A percentile compares a stretch with the other conserved stretches of the same genome.
phyloP scores from a whole-genome alignment of 37 sponge, comb jelly and placozoan genomes.

The Bolinopsis microptera region DNA sequence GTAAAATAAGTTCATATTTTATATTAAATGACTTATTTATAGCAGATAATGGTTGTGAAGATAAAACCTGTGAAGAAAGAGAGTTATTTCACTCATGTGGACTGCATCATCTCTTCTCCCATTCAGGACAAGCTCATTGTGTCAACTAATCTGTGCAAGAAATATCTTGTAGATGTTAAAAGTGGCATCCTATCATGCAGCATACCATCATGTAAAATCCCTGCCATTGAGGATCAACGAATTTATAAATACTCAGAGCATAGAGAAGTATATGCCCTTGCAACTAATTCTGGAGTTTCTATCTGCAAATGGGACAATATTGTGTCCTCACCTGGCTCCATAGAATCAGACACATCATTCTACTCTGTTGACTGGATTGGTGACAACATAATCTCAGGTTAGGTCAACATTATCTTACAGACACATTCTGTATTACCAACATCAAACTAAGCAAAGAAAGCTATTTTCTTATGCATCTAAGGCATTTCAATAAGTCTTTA shows the following conservation, averaged over 20 bases:
- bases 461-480: no score
- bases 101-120: neutral
- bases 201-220: no score
- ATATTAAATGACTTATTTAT: no score
- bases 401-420: neutral
- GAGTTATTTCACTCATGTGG: conserved; percentile 1
- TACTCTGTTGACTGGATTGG: conserved; percentile 19
- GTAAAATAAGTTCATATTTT: no score
- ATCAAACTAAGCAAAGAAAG: no score
- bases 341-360: conserved; percentile 8
- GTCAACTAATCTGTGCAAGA: neutral
- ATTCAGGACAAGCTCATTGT: neutral
- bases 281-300: neutral
- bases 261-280: conserved; percentile 22
- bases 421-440: no score
- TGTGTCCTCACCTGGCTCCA: neutral
- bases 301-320: conserved; percentile 33
- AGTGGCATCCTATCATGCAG: neutral
- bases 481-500: no score
- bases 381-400: conserved; percentile 1
- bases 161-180: conserved; percentile 8
- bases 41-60: neutral
- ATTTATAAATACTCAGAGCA: neutral
- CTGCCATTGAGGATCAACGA: neutral
- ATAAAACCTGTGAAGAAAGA: conserved; percentile 35